These are phyloP conservation scores for Shinisaurus crocodilurus DNA, from an alignment of 2,113 vertebrate genomes.

Conservation along the genomic window DNA sequence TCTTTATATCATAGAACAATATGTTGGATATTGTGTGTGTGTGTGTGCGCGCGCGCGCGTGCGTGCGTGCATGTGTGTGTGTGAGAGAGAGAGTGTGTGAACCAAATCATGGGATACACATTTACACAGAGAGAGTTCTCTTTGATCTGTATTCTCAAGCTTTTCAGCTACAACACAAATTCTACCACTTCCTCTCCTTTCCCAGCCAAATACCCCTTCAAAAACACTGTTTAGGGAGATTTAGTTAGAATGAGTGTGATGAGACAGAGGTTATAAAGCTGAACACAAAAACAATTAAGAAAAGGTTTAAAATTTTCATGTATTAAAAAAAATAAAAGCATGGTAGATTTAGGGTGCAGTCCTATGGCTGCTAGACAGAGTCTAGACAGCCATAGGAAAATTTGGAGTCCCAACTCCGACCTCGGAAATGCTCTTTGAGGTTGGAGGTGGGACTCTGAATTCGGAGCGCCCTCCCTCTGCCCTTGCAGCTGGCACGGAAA, in stretches of 20 bases:
- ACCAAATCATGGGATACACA: neutral
- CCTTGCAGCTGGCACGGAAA: no score
- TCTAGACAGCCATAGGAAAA: no score
- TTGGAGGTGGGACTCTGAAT: no score
- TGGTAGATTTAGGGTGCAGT: no score
- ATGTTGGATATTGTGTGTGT: neutral
- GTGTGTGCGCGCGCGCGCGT: no score
- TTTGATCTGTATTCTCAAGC: neutral
- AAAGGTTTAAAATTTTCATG: no score
- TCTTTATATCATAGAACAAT: conserved; percentile 7
- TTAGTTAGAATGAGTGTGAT: no score
- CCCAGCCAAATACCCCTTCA: neutral
- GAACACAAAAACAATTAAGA: neutral
- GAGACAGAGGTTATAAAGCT: neutral
- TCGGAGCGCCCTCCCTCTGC: no score
- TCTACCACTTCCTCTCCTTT: neutral
- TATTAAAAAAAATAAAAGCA: neutral
- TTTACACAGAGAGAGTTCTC: neutral
- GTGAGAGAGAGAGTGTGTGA: neutral
- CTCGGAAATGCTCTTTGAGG: no score
- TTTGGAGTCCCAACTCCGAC: neutral
- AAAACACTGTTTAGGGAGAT: neutral
- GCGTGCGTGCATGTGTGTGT: neutral
- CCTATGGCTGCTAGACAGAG: no score
- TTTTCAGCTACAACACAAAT: neutral